Evolutionary conservation across 2,113 vertebrate species (phyloP), one percentile per base, ranked within the genome.

Genomic region (Hypanus sabinus): DNA sequence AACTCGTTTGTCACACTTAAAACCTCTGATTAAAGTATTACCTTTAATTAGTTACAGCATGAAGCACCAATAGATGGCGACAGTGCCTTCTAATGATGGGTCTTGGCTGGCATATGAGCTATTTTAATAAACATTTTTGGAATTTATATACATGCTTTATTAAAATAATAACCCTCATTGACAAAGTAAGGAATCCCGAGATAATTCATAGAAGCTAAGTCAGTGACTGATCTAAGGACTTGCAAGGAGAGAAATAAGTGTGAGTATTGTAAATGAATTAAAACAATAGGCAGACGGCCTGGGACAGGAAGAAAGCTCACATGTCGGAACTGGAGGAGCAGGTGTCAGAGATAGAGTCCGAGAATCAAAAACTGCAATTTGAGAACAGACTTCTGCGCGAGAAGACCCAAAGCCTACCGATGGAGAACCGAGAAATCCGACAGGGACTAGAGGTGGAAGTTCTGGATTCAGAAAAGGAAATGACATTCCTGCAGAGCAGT

Each of bases 301-400:
- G 99, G 94, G 98, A 99, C 96, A 96, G 98, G 95, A 99, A 99
- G 96, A 99, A 99, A 96, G 99, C 98, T 36, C 97, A 98, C 94
- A 99, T 99, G 99, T 97, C 97, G 9, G 98, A 99, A 94, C 96
- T 99, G 96, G 99, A 99, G 94, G 98, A 98, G 94, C 98, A 99
- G 95, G 98, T 99, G 92, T 92, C 98, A 12, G 98, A 98, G 95
- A 94, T 99, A 96, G 98, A 99, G 95, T 96, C 98, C 83, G 97
- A 99, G 98, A 99, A 99, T 95, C 97, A 99, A 96, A 98, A 97
- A 95, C 97, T 99, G 94, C 94, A 98, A 94, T 94, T 98, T 77
- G 98, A 99, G 94, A 99, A 99, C 96, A 95, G 96, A 77, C 96
- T 98, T 24, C 96, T 99, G 90, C 96, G 96, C 71, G 98, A 98